Evolutionary conservation across 2,888 invertebrate genomes (phyloP), one percentile per base, ranked within the genome.

Genomic region (Heterodera filipjevi): DNA sequence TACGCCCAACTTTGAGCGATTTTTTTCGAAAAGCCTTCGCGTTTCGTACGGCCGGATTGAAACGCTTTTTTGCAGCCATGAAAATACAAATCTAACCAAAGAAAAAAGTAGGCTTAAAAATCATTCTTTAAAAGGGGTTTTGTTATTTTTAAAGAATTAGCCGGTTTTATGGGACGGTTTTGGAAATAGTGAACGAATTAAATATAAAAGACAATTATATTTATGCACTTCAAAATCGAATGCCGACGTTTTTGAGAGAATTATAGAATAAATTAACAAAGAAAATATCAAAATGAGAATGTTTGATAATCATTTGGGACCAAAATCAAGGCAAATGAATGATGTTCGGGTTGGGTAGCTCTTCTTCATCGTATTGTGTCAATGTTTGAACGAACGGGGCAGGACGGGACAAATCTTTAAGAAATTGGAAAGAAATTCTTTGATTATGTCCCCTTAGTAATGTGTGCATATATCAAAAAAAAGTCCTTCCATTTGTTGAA

Each of bases 1-100:
- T 84, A 73, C 85, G 84, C 71, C 86, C 86, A 1, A 86, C 83
- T 71, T 86, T 86, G 79, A 86, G 81, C 81, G 85, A 84, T 66
- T 79, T 79, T 78, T 79, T 79, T 8, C 64, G 39, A 77, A 79
- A 79, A 22, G 79, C 32, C 19, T 79, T 59, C 19, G 46, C 59
- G 12, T 66, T 66, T 46, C 59, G 35, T n/a, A 79, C 79, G n/a
- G 79, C 77, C 30, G 68, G 77, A 44, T 75, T 75, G 66, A 74
- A 74, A 12, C 59, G 59, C 27, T 59, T 59, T 59, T 27, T 59
- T n/a, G 27, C 59, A 59, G 1, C 59, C 59, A 59, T 59, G 27
- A 59, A 3, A 49, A 49, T 19, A 49, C 10, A 49, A 49, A 3
- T 49, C 3, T 1, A 14, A 49, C 39, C 39, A 53, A 53, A 22